A percentile compares a stretch with the other conserved stretches of the same genome.
Conservation (phyloP, 2,888 invertebrate genomes). For the Harmothoe impar region DNA sequence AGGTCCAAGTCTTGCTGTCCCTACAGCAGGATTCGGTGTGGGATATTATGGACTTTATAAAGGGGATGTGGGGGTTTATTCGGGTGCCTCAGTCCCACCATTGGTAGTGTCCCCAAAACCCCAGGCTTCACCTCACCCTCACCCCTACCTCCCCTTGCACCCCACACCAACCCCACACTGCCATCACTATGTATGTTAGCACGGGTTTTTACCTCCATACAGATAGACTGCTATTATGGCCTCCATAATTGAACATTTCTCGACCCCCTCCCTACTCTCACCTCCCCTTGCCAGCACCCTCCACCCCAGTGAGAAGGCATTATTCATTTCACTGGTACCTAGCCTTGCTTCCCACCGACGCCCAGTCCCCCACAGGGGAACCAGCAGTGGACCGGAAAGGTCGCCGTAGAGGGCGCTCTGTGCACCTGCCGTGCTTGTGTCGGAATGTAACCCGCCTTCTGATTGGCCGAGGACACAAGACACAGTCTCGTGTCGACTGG, state of each 20-base stretch:
- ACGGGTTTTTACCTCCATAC: neutral
- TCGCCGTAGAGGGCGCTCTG: conserved; percentile 6
- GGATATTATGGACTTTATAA: too few relatives aligned
- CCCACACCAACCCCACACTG: too few relatives aligned
- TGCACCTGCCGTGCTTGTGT: conserved; percentile 32
- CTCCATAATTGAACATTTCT: conserved; percentile 38
- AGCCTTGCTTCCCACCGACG: neutral
- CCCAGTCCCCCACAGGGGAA: neutral
- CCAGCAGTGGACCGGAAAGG: conserved; percentile 36
- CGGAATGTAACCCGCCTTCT: neutral
- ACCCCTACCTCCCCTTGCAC: neutral
- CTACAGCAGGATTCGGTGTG: too few relatives aligned
- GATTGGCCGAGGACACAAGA: conserved; percentile 39
- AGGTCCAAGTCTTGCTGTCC: too few relatives aligned
- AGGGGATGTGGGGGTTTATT: too few relatives aligned
- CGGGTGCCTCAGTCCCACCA: neutral
- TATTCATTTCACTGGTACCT: neutral
- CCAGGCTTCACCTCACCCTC: neutral
- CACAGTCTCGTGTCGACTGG: conserved; percentile 4
- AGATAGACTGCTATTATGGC: conserved; percentile 35
- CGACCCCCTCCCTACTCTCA: neutral
- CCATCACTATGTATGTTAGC: neutral
- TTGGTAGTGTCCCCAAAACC: neutral
- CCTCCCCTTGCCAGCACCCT: neutral
- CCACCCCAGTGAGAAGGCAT: neutral